A percentile compares a stretch with the other conserved stretches of the same genome.
These are phyloP conservation scores for Macrochelys suwanniensis DNA, from an alignment of 2,797 vertebrate species.

Conservation along the genomic window DNA sequence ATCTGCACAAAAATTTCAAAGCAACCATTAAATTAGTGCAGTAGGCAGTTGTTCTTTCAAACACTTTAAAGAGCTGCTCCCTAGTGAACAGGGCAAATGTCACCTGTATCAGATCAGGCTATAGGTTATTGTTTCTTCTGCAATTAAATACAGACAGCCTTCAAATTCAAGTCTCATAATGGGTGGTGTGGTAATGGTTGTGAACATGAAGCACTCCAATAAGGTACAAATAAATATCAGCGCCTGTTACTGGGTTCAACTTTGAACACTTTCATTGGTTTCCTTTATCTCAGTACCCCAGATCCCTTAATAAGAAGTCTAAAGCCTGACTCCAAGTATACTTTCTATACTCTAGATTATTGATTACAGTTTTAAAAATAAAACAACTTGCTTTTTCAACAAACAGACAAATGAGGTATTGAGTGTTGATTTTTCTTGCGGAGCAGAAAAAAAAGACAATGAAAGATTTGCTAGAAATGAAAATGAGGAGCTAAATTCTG, in stretches of 20 bases:
- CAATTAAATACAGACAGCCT: conserved; percentile 69
- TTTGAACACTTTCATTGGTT: conserved; percentile 58
- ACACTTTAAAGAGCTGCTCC: conserved; percentile 63
- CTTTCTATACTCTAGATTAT: conserved; percentile 31
- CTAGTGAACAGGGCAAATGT: conserved; percentile 75
- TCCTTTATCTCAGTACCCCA: conserved; percentile 25
- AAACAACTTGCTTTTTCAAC: conserved; percentile 21
- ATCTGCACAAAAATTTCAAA: conserved; percentile 39
- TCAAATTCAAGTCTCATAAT: conserved; percentile 54
- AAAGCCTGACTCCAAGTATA: conserved; percentile 16
- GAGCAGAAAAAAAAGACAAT: background rate
- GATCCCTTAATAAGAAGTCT: conserved; percentile 45
- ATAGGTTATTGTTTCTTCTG: conserved; percentile 71
- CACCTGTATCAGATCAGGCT: conserved; percentile 59
- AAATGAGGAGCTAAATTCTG: background rate
- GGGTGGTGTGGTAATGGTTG: conserved; percentile 22
- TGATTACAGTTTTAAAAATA: conserved; percentile 52
- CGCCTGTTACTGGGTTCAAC: conserved; percentile 20
- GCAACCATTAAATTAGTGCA: conserved; percentile 62
- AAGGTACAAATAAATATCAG: conserved; percentile 62
- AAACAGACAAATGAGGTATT: conserved; percentile 24
- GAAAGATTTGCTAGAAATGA: background rate
- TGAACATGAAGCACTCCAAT: conserved; percentile 25
- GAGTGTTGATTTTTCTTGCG: background rate
- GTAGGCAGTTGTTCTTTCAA: conserved; percentile 59